These are phyloP conservation scores for Drosophila tripunctata DNA, from an alignment of 2,888 invertebrate genomes.

Conservation along the genomic window DNA sequence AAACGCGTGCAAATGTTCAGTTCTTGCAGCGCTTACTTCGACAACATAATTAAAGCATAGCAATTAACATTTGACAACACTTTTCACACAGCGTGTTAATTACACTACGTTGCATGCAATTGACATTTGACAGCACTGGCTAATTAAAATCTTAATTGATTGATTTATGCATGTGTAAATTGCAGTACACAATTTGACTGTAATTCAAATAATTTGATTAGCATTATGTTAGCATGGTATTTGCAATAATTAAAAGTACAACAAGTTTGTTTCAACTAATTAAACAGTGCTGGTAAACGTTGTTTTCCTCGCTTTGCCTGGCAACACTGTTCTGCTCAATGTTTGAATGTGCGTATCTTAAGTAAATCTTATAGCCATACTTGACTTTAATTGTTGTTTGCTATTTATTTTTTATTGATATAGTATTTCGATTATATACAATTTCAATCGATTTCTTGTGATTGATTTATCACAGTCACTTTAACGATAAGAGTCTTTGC, in stretches of 20 bases:
- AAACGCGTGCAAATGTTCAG: too few relatives aligned
- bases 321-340: neutral
- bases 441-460: constrained; percentile 43
- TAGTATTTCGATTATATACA: constrained; percentile 17
- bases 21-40: too few relatives aligned
- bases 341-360: constrained; percentile 5
- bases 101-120: neutral
- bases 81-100: neutral
- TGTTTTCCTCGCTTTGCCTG: neutral
- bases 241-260: neutral
- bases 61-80: neutral
- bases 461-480: constrained; percentile 56
- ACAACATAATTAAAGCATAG: neutral
- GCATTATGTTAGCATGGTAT: neutral
- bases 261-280: neutral
- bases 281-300: neutral
- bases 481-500: constrained; percentile 40
- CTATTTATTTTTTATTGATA: constrained; percentile 29
- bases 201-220: neutral
- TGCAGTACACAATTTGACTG: neutral
- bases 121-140: constrained; percentile 11
- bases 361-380: constrained; percentile 9
- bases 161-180: neutral
- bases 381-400: constrained; percentile 40
- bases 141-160: neutral